These are phyloP conservation scores for Vespertilio murinus DNA, from an alignment of 2,797 vertebrate genomes.

Conservation along the genomic window DNA sequence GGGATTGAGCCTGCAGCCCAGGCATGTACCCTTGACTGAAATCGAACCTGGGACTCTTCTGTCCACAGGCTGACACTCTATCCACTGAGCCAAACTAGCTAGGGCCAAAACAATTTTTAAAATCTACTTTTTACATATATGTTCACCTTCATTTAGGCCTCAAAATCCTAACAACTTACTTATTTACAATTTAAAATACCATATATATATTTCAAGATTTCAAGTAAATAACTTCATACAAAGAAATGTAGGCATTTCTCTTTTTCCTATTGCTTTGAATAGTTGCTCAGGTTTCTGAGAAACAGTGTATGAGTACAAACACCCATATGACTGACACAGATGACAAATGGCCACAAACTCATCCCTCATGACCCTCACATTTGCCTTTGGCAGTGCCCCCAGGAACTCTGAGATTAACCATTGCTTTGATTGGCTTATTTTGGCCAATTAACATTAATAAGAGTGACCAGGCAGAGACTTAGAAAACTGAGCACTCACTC, in stretches of 20 bases:
- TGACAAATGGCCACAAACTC: background rate
- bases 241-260: background rate
- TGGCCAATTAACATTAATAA: background rate
- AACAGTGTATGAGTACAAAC: background rate
- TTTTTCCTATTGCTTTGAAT: constrained; percentile 37
- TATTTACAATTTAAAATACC: background rate
- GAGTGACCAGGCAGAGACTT: background rate
- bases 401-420: background rate
- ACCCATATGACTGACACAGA: background rate
- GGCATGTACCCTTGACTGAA: too few relatives aligned
- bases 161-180: background rate
- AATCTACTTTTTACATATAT: background rate
- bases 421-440: background rate
- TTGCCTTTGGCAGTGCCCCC: background rate
- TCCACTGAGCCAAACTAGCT: too few relatives aligned
- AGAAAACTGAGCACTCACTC: background rate
- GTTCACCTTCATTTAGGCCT: background rate
- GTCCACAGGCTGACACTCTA: too few relatives aligned
- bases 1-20: too few relatives aligned
- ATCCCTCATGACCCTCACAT: background rate
- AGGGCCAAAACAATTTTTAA: background rate
- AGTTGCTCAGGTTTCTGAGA: background rate
- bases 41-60: too few relatives aligned
- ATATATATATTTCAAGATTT: background rate
- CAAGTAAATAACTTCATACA: constrained; percentile 3